phyloP scores from a whole-genome alignment of 2,797 vertebrate genomes.

The Peromyscus aztecus region DNA sequence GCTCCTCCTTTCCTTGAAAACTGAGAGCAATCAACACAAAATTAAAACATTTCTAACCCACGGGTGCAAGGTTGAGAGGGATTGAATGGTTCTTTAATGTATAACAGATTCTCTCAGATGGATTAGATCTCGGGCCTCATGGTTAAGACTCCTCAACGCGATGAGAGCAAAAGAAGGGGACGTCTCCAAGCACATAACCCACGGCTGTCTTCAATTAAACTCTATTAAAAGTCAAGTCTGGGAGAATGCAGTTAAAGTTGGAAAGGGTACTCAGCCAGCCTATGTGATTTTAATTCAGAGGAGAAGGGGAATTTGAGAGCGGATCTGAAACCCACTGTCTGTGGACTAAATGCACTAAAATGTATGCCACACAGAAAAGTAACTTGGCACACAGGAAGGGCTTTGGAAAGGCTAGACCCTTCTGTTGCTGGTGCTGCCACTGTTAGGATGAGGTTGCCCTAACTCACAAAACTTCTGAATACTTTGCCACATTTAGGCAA shows the following conservation, averaged over 20 bases:
- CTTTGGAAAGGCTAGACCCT: background rate
- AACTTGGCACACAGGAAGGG: background rate
- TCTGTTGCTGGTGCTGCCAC: background rate
- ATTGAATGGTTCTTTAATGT: background rate
- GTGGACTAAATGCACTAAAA: background rate
- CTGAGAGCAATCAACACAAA: background rate
- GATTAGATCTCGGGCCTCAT: background rate
- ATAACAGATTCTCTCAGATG: background rate
- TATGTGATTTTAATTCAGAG: background rate
- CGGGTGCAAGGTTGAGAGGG: background rate
- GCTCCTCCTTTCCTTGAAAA: background rate
- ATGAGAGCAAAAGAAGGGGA: background rate
- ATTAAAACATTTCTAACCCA: background rate
- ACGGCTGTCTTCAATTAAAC: background rate
- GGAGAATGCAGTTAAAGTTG: background rate
- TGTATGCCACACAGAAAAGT: background rate
- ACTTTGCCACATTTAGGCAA: background rate
- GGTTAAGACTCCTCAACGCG: background rate
- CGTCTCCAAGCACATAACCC: conserved; percentile 9
- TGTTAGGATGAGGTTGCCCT: background rate
- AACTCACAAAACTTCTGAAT: conserved; percentile 30
- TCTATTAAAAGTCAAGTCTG: background rate
- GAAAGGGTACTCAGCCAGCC: background rate
- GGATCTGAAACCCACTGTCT: background rate
- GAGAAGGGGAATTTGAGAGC: background rate